phyloP scores from a whole-genome alignment of 2,888 invertebrate genomes.

The Volucella inanis region DNA sequence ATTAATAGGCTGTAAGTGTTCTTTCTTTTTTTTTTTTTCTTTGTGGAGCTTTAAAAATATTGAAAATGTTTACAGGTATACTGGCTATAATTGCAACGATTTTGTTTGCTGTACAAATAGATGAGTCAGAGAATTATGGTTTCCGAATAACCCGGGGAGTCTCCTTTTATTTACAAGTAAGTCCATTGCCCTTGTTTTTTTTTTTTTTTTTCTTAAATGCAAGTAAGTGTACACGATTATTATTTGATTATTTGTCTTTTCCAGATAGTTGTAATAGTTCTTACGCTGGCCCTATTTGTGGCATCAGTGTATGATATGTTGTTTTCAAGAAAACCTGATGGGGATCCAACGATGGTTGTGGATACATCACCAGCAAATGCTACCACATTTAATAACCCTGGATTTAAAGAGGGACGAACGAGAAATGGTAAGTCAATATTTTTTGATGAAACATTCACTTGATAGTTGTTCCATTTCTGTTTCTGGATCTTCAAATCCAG shows the following conservation, averaged over 20 bases:
- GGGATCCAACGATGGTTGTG: slow-evolving; percentile 89
- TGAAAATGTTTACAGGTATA: slow-evolving; percentile 85
- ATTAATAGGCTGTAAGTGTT: slow-evolving; percentile 89
- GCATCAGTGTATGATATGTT: slow-evolving; percentile 92
- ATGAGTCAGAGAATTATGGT: slow-evolving; percentile 89
- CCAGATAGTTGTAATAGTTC: slow-evolving; percentile 90
- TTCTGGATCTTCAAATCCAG: no score
- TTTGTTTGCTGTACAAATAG: slow-evolving; percentile 92
- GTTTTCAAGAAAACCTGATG: slow-evolving; percentile 89
- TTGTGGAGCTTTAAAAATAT: no score
- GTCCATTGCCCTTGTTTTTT: slow-evolving; percentile 10
- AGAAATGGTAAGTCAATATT: slow-evolving; percentile 78
- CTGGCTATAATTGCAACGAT: slow-evolving; percentile 92
- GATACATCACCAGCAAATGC: slow-evolving; percentile 85
- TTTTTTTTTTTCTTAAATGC: background rate
- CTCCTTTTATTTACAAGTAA: slow-evolving; percentile 94
- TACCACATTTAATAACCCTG: slow-evolving; percentile 93
- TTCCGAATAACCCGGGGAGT: slow-evolving; percentile 90
- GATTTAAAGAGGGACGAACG: slow-evolving; percentile 89
- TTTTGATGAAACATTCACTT: no score
- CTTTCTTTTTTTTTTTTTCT: no score
- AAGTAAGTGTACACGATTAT: no score
- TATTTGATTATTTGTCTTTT: slow-evolving; percentile 78
- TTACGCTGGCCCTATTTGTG: slow-evolving; percentile 90
- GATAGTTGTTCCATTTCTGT: no score